Evolutionary conservation across 2,888 invertebrate genomes (phyloP).

Genomic region (Apodemia mormo): DNA sequence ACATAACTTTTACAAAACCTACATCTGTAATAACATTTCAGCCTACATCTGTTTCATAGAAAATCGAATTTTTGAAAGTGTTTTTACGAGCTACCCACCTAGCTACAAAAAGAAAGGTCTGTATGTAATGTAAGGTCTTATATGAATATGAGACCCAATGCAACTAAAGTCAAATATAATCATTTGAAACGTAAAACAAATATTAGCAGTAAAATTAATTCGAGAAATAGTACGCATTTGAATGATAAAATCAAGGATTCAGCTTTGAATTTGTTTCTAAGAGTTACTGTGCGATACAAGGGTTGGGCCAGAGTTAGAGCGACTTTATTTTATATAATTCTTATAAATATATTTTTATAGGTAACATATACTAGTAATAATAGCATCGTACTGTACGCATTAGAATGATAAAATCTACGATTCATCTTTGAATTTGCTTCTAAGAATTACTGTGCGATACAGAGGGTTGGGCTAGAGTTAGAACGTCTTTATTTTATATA

Average conservation of each 20-base stretch:
- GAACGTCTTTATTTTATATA: not conserved
- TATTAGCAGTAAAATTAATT: not conserved
- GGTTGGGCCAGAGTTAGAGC: conserved; percentile 26
- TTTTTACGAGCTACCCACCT: too few species aligned
- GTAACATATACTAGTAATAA: too few species aligned
- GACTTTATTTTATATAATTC: too few species aligned
- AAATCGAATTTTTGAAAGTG: too few species aligned
- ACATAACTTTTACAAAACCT: too few species aligned
- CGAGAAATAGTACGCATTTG: conserved; percentile 39
- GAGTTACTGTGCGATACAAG: conserved; percentile 36
- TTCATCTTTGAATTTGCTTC: conserved; percentile 43
- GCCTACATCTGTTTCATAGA: too few species aligned
- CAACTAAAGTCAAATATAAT: too few species aligned
- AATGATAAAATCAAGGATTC: conserved; percentile 53
- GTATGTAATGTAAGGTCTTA: too few species aligned
- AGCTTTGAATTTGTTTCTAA: conserved; percentile 41
- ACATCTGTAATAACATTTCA: too few species aligned
- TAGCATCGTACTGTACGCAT: conserved; percentile 33
- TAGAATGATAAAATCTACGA: conserved; percentile 54
- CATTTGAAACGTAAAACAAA: not conserved
- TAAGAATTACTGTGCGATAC: conserved; percentile 37
- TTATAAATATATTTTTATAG: too few species aligned
- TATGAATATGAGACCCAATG: too few species aligned
- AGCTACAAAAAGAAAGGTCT: too few species aligned
- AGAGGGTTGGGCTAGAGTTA: conserved; percentile 27